phyloP scores from a whole-genome alignment of 2,888 invertebrate species.

The Lacanobia oleracea region DNA sequence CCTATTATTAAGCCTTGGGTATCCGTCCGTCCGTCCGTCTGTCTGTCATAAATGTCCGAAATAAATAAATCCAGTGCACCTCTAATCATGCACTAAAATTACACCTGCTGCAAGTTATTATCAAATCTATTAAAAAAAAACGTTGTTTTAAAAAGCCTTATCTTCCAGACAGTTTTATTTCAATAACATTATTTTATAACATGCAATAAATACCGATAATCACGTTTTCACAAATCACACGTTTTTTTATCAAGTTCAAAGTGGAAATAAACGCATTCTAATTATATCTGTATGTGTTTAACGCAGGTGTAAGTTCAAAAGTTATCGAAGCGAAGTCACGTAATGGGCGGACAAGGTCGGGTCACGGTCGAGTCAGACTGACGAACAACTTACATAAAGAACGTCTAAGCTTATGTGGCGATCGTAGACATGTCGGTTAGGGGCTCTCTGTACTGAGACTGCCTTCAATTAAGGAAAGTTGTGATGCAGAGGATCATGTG shows the following conservation, averaged over 20 bases:
- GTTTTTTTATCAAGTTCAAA: conserved; percentile 41
- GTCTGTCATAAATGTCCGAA: too few species aligned
- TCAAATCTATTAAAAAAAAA: conserved; percentile 7
- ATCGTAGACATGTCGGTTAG: not conserved
- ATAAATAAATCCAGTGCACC: not conserved
- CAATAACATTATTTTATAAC: not conserved
- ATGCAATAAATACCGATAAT: conserved; percentile 16
- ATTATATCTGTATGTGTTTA: conserved; percentile 8
- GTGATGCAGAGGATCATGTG: too few species aligned
- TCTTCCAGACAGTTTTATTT: conserved; percentile 1
- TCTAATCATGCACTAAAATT: not conserved
- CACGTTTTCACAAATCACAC: conserved; percentile 31
- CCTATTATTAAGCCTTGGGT: too few species aligned
- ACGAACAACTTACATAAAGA: not conserved
- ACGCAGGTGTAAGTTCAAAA: conserved; percentile 55
- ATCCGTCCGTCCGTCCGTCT: too few species aligned
- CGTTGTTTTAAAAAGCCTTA: not conserved
- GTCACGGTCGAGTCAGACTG: conserved; percentile 55
- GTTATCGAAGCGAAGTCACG: conserved; percentile 23
- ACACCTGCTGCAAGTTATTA: not conserved
- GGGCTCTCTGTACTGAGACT: not conserved
- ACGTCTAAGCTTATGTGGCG: conserved; percentile 13
- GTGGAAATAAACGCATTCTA: conserved; percentile 35
- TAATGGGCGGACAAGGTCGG: conserved; percentile 49
- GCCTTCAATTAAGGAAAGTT: too few species aligned